phyloP scores from a whole-genome alignment of 2,888 invertebrate species.

The Oconnorella tubifera region DNA sequence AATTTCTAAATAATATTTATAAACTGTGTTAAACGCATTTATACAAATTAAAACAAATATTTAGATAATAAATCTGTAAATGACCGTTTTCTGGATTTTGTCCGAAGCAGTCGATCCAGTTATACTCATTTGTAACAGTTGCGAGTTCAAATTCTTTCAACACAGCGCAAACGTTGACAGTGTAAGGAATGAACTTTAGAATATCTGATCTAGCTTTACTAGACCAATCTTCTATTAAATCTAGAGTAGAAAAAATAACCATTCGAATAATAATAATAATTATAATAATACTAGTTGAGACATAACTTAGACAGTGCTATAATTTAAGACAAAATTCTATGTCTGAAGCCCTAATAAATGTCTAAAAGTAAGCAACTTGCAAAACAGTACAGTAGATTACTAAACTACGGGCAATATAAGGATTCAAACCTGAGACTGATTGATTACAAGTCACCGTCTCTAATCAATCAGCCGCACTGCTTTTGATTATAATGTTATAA shows the following conservation, averaged over 20 bases:
- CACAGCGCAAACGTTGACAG: slow-evolving; percentile 85
- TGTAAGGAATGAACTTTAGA: slow-evolving; percentile 91
- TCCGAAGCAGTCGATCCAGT: slow-evolving; percentile 87
- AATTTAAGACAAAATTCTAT: not conserved
- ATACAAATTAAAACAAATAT: no score
- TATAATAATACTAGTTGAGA: slow-evolving; percentile 2
- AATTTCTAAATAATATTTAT: no score
- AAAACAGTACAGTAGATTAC: no score
- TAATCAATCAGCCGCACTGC: no score
- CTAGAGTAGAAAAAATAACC: slow-evolving; percentile 57
- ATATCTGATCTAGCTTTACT: slow-evolving; percentile 74
- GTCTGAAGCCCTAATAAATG: not conserved
- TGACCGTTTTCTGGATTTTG: slow-evolving; percentile 88
- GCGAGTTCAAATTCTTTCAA: slow-evolving; percentile 93
- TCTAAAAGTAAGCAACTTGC: no score
- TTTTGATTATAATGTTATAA: no score
- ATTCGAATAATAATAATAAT: slow-evolving; percentile 9
- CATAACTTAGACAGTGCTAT: no score
- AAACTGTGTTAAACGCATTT: no score
- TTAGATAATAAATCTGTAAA: no score
- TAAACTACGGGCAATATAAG: no score
- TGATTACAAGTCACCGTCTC: no score
- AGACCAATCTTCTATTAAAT: slow-evolving; percentile 90
- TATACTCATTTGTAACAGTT: slow-evolving; percentile 89
- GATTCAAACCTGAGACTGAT: no score